Percentiles rank a stretch among this genome's conserved stretches.
phyloP scores from a whole-genome alignment of 2,888 invertebrate genomes.

The Sarcophaga subvicina region DNA sequence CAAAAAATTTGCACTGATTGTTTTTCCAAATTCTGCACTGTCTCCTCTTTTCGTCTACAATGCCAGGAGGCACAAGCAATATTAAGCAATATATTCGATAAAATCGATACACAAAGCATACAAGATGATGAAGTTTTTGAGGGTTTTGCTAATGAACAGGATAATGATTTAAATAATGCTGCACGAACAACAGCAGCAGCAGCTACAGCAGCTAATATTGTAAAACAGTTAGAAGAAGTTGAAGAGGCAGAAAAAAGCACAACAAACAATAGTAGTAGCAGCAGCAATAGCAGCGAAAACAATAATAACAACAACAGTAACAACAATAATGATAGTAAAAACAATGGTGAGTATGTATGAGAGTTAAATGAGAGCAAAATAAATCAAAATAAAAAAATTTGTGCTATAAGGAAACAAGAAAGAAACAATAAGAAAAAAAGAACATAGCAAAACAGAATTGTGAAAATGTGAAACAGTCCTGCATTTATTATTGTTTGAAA shows the following conservation, averaged over 20 bases:
- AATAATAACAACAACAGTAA: conserved; percentile 31
- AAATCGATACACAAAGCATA: conserved; percentile 76
- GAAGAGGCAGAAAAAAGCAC: conserved; percentile 50
- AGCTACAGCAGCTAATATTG: conserved; percentile 15
- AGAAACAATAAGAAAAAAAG: background rate
- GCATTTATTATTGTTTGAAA: conserved; percentile 33
- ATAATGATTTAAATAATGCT: conserved; percentile 57
- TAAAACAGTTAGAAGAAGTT: conserved; percentile 1
- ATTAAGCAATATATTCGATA: conserved; percentile 77
- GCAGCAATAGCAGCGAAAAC: conserved; percentile 22
- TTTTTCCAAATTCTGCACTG: conserved; percentile 77
- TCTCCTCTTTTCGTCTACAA: conserved; percentile 75
- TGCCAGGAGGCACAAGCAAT: conserved; percentile 77
- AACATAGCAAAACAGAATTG: conserved; percentile 28
- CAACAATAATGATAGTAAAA: conserved; percentile 1
- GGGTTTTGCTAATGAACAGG: conserved; percentile 65
- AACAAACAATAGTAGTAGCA: conserved; percentile 29
- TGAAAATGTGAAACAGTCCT: conserved; percentile 51
- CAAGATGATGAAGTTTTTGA: conserved; percentile 72
- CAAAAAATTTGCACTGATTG: conserved; percentile 79
- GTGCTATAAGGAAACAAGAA: conserved; percentile 17
- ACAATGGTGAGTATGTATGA: conserved; percentile 56
- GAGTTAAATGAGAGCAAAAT: conserved; percentile 21
- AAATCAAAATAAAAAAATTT: conserved; percentile 33
- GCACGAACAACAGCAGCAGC: conserved; percentile 47